These are phyloP conservation scores for Albula glossodonta DNA, from an alignment of 2,113 vertebrate genomes.

Conservation along the genomic window DNA sequence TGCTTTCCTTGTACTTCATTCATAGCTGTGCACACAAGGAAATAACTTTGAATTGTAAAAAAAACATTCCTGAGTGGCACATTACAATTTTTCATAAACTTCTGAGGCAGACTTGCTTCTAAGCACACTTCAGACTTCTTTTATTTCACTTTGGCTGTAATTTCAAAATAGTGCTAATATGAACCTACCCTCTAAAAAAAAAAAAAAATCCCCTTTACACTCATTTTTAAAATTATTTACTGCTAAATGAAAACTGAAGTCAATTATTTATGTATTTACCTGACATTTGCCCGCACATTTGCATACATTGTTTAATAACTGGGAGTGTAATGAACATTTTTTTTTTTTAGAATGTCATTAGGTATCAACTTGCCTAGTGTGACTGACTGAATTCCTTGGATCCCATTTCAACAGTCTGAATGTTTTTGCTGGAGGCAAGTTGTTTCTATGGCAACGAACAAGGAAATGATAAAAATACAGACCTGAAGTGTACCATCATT, in stretches of 20 bases:
- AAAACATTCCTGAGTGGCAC: conserved; percentile 17
- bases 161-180: too few relatives aligned
- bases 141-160: background rate
- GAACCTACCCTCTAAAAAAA: too few relatives aligned
- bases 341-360: conserved; percentile 14
- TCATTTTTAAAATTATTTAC: background rate
- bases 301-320: conserved; percentile 3
- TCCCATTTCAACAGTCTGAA: conserved; percentile 12
- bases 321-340: background rate
- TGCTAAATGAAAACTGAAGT: conserved; percentile 12
- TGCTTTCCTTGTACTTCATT: conserved; percentile 12
- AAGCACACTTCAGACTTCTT: background rate
- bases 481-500: background rate
- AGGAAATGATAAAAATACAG: conserved; percentile 6
- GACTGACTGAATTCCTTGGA: conserved; percentile 23
- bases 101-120: too few relatives aligned
- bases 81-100: background rate
- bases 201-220: too few relatives aligned
- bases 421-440: conserved; percentile 29
- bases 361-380: conserved; percentile 16
- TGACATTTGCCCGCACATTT: too few relatives aligned
- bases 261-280: too few relatives aligned
- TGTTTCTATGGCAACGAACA: conserved; percentile 30
- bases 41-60: background rate
- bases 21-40: background rate